A percentile compares a stretch with the other conserved stretches of the same genome.
These are phyloP conservation scores for Leptinotarsa lineolata DNA, from an alignment of 1,140 invertebrate genomes.

Conservation along the genomic window DNA sequence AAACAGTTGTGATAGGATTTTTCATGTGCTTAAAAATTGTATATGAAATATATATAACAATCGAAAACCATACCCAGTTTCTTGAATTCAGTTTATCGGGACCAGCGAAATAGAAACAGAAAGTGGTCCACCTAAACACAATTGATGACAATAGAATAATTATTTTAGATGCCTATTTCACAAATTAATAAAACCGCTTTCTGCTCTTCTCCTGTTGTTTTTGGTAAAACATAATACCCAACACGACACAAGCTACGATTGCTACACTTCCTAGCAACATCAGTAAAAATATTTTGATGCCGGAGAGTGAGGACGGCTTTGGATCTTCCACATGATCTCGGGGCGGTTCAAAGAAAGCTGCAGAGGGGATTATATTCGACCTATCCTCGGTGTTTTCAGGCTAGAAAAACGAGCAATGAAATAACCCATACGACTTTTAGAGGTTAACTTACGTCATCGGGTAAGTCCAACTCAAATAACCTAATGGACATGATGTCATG, in stretches of 20 bases:
- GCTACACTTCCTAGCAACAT: constrained; percentile 79
- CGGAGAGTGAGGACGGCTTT: constrained; percentile 79
- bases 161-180: too few relatives aligned
- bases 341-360: constrained; percentile 79
- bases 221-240: constrained; percentile 90
- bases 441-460: constrained; percentile 67
- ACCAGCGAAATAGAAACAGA: too few relatives aligned
- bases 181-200: constrained; percentile 83
- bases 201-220: constrained; percentile 86
- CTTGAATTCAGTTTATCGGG: too few relatives aligned
- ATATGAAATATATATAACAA: too few relatives aligned
- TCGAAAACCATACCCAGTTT: too few relatives aligned
- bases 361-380: constrained; percentile 78
- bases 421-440: not conserved
- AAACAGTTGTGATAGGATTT: too few relatives aligned
- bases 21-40: too few relatives aligned
- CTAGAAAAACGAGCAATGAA: constrained; percentile 54
- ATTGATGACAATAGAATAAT: too few relatives aligned
- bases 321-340: constrained; percentile 87
- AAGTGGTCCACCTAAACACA: too few relatives aligned
- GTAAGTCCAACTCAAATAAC: constrained; percentile 84
- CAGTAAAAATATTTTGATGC: constrained; percentile 86
- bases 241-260: constrained; percentile 77
- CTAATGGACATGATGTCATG: constrained; percentile 94
- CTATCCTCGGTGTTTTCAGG: constrained; percentile 69